phyloP scores from a whole-genome alignment of 2,797 vertebrate species.

The Pachyuromys duprasi region DNA sequence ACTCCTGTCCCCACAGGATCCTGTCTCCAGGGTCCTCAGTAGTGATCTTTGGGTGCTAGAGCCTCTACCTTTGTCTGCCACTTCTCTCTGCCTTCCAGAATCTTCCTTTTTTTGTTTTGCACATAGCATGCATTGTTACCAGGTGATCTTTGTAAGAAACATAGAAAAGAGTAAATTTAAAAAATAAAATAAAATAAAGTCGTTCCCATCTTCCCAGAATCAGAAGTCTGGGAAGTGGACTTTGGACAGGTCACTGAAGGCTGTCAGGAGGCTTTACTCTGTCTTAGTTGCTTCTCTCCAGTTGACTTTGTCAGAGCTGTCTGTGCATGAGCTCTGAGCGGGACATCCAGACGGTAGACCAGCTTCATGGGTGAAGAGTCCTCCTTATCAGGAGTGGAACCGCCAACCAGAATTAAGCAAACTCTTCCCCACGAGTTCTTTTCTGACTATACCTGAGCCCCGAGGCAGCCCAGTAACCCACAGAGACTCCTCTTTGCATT shows the following conservation, averaged over 20 bases:
- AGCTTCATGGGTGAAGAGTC: neutral
- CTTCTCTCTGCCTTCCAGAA: neutral
- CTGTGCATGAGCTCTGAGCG: neutral
- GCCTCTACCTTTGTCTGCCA: neutral
- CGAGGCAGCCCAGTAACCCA: neutral
- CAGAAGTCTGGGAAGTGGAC: neutral
- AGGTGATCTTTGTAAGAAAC: neutral
- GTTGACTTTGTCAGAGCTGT: neutral
- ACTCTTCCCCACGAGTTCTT: neutral
- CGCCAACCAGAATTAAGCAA: neutral
- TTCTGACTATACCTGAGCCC: neutral
- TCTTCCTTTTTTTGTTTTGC: neutral
- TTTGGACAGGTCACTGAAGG: neutral
- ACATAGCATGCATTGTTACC: neutral
- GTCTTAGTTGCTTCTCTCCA: neutral
- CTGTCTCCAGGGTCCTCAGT: neutral
- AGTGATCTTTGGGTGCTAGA: neutral
- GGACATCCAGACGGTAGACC: neutral
- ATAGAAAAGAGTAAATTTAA: neutral
- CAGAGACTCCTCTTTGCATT: neutral
- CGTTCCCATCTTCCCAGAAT: neutral
- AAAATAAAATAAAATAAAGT: too few relatives aligned
- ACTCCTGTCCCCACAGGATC: neutral
- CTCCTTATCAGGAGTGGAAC: neutral
- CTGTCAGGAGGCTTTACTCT: neutral